Evolutionary conservation across 1,140 invertebrate genomes (phyloP), one percentile per base, ranked within the genome.

Genomic region (Zaprionus tsacasi): DNA sequence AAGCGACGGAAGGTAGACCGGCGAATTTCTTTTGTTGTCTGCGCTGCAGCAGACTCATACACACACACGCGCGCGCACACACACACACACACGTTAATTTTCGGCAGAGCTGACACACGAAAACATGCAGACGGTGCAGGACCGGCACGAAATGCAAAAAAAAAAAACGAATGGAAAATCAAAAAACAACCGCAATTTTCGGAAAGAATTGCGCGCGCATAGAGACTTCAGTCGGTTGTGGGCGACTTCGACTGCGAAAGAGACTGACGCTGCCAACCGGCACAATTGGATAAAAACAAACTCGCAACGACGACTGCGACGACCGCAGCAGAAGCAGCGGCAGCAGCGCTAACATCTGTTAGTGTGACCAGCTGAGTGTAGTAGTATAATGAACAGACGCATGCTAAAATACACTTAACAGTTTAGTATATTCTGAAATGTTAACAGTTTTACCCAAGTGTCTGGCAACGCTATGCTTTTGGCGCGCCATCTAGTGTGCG

Each of bases 11-110:
- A 54, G 54, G 63, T 72, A 70, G 81, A 54, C 71, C 74, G 66
- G 79, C 52, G 63, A 65, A 70, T 58, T 88, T 85, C 85, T 88
- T 88, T 88, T 88, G 85, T 88, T 88, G 85, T 88, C 85, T 88
- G 71, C 66, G 78, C 70, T 78, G 66, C 65, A 58, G 52, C 43
- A 65, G 57, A 76, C 69, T 33, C 67, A 70, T 54, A 74, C 65
- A 78, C 27, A 52, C 33, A 56, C 21, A 21, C 21, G 21, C 65
- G 75, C 27, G 45, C 33, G 54, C 43, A 27, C 65, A 36, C 48
- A 60, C 48, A 70, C 64, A 70, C 64, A 73, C 30, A 50, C 11
- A 48, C 48, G 27, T 30, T 15, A 13, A 43, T 4, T 50, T 50
- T 50, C 45, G 45, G 45, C 35, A 38, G 30, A 64, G 55, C 65